A percentile compares a stretch with the other conserved stretches of the same genome.
phyloP scores from a whole-genome alignment of 2,113 vertebrate genomes.

The Eurystomus gularis region DNA sequence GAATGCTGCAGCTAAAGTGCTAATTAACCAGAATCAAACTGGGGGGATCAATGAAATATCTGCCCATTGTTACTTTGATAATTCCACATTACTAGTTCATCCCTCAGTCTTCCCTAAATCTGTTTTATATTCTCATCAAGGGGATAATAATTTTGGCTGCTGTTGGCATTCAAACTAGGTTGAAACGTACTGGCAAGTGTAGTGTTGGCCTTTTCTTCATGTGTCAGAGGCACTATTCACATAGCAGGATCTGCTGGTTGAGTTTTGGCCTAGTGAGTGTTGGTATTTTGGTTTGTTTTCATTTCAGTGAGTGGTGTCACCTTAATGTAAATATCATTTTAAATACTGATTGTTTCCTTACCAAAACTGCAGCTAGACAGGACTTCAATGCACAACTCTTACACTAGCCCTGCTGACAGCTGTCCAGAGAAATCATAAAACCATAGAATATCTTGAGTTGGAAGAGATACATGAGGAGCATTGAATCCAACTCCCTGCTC shows the following conservation, averaged over 20 bases:
- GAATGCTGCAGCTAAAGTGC: background rate
- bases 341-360: background rate
- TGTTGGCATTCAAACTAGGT: background rate
- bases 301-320: background rate
- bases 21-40: background rate
- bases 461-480: background rate
- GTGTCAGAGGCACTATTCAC: background rate
- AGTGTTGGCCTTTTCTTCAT: background rate
- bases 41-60: background rate
- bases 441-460: background rate
- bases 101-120: background rate
- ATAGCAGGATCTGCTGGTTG: background rate
- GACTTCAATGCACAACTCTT: background rate
- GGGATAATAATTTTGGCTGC: background rate
- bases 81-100: background rate
- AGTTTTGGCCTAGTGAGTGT: background rate
- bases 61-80: background rate
- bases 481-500: rapidly evolving
- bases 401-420: background rate
- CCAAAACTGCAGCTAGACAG: background rate
- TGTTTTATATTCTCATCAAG: background rate
- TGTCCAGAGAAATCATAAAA: background rate
- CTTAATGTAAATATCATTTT: background rate
- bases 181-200: background rate
- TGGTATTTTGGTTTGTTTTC: background rate